Evolutionary conservation across 2,113 vertebrate species (phyloP), one percentile per base, ranked within the genome.

Genomic region (Semicossyphus pulcher): DNA sequence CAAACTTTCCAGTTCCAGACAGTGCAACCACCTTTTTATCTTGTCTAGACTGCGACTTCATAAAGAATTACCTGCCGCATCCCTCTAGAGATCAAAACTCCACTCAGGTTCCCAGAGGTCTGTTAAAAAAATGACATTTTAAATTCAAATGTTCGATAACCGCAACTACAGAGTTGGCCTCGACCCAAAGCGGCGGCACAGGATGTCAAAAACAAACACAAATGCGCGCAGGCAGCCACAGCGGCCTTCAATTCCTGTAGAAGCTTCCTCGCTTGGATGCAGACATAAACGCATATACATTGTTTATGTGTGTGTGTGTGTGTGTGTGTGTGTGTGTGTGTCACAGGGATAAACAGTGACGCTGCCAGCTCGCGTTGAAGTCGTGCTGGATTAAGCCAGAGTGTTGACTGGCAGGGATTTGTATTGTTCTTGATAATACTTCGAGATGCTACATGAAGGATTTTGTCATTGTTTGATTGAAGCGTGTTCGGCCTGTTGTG

Each of bases 11-110:
- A 34, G 12, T 36, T 57, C 14, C 32, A 65, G 44, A 62, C 64
- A 57, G 26, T 20, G 10, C 54, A 65, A 37, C 34, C 58, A 12
- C 41, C 60, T 76, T 76, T n/a, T 77, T 59, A 86, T 84, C 78
- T 84, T 25, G 73, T 86, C 72, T 78, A 79, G 79, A 85, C 73
- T 47, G 54, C 65, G 65, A 65, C 72, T 68, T 79, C 76, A 39
- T 61, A 49, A 59, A 21, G 34, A 48, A 69, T 57, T 34, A 36
- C 2, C 12, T 18, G 21, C 18, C 34, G 34, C 41, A 45, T 68
- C 63, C 21, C 65, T 62, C 68, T 31, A 7, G 28, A 80, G 63
- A 85, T 76, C 37, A 76, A 73, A 63, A 72, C 45, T 52, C 7
- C 1, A 23, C 64, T 79, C 39, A 18, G 18, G 47, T 32, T 63